Conservation (phyloP, 2,113 vertebrate species). For the Ornithorhynchus anatinus region DNA sequence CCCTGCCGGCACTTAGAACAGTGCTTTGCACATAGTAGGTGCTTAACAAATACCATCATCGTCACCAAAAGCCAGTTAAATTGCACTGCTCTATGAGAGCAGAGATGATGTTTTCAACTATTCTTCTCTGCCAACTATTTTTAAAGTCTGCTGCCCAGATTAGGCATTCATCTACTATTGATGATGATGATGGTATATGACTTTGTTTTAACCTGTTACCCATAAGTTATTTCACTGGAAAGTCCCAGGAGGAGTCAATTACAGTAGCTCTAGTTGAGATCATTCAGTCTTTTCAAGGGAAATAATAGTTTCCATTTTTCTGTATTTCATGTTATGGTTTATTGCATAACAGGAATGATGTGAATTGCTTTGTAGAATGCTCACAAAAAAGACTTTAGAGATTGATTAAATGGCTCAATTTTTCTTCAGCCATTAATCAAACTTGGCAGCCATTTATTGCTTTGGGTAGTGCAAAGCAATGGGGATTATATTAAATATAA, state of each 20-base stretch:
- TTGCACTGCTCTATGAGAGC: no score
- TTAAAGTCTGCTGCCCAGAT: no score
- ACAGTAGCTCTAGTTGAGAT: no score
- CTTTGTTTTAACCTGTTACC: no score
- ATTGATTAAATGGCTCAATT: slow-evolving; percentile 53
- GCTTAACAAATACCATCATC: no score
- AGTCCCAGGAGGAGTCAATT: background rate
- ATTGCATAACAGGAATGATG: slow-evolving; percentile 31
- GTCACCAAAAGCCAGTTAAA: no score
- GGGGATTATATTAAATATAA: slow-evolving; percentile 43
- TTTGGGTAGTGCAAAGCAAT: slow-evolving; percentile 26
- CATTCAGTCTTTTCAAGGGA: background rate
- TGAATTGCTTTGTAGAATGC: slow-evolving; percentile 20
- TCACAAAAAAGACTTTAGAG: slow-evolving; percentile 46
- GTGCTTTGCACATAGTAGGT: no score
- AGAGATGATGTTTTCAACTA: no score
- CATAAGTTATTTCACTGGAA: background rate
- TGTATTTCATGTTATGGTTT: slow-evolving; percentile 16
- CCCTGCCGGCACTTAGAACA: no score
- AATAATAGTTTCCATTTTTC: background rate
- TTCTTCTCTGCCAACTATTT: no score
- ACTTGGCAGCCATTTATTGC: slow-evolving; percentile 51
- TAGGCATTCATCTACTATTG: no score
- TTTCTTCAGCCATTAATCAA: slow-evolving; percentile 57
- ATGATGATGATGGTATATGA: no score